Evolutionary conservation across 35 echinoderm and acorn worm genomes (phyloP).

Genomic region (Lytechinus variegatus): DNA sequence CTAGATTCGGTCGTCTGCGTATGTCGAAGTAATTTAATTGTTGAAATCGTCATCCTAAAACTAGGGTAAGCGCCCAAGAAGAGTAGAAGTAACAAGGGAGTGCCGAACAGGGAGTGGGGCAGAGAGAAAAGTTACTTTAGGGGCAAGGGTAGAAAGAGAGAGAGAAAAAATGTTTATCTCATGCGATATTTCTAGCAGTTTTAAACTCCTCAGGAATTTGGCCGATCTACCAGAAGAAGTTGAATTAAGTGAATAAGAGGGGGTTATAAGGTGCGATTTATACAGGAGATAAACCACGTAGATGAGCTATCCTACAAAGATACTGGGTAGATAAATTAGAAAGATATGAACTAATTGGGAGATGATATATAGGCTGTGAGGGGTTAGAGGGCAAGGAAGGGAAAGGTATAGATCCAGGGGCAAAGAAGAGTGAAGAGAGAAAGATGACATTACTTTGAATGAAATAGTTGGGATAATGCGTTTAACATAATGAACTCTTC

Average conservation of each 20-base stretch:
- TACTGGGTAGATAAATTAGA: not conserved
- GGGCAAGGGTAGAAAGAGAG: not conserved
- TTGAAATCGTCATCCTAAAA: slow-evolving; percentile 49
- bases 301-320: not conserved
- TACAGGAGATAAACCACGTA: not conserved
- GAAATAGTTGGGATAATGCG: not conserved
- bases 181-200: not conserved
- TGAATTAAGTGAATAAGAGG: not conserved
- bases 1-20: slow-evolving; percentile 38
- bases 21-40: slow-evolving; percentile 53
- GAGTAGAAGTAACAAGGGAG: not conserved
- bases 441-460: not conserved
- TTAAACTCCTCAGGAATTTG: not conserved
- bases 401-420: not conserved
- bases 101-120: not conserved
- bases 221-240: not conserved
- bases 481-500: not conserved
- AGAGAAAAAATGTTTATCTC: not conserved
- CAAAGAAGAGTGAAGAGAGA: not conserved
- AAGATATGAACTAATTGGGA: slow-evolving; percentile 13
- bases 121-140: slow-evolving; percentile 22
- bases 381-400: not conserved
- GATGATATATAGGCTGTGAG: not conserved
- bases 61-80: slow-evolving; percentile 53
- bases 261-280: not conserved